phyloP scores from a whole-genome alignment of 2,113 vertebrate genomes.

The Lepus europaeus region DNA sequence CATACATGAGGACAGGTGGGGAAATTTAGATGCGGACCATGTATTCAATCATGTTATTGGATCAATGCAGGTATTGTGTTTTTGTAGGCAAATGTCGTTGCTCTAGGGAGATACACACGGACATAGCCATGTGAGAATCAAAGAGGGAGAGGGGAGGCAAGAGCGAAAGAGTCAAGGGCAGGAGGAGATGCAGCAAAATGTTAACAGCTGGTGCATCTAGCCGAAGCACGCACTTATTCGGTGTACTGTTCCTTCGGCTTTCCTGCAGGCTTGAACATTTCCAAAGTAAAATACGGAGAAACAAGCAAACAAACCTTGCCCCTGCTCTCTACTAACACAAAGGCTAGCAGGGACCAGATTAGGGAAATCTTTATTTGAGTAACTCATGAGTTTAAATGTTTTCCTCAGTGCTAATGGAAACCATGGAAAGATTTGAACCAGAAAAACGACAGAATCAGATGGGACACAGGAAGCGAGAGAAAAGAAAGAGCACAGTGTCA shows the following conservation, averaged over 20 bases:
- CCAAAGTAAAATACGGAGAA: constrained; percentile 36
- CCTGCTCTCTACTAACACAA: constrained; percentile 15
- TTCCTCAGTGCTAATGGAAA: constrained; percentile 38
- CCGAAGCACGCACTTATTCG: neutral
- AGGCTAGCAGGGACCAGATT: neutral
- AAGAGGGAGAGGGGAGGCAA: neutral
- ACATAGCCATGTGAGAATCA: neutral
- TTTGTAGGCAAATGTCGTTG: neutral
- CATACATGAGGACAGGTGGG: neutral
- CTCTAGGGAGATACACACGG: constrained; percentile 32
- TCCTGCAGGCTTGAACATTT: constrained; percentile 42
- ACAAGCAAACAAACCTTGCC: constrained; percentile 44
- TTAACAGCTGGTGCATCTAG: neutral
- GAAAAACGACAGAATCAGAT: neutral
- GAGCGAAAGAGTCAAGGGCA: neutral
- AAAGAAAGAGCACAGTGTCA: neutral
- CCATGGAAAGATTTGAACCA: constrained; percentile 49
- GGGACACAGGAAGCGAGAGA: neutral
- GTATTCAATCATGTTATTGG: neutral
- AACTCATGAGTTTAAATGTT: constrained; percentile 14
- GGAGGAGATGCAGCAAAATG: neutral
- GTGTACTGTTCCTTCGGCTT: neutral
- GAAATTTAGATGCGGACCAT: constrained; percentile 24
- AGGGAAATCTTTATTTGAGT: constrained; percentile 44
- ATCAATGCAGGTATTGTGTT: constrained; percentile 9